phyloP scores from a whole-genome alignment of 2,113 vertebrate species.

The Gopherus evgoodei region DNA sequence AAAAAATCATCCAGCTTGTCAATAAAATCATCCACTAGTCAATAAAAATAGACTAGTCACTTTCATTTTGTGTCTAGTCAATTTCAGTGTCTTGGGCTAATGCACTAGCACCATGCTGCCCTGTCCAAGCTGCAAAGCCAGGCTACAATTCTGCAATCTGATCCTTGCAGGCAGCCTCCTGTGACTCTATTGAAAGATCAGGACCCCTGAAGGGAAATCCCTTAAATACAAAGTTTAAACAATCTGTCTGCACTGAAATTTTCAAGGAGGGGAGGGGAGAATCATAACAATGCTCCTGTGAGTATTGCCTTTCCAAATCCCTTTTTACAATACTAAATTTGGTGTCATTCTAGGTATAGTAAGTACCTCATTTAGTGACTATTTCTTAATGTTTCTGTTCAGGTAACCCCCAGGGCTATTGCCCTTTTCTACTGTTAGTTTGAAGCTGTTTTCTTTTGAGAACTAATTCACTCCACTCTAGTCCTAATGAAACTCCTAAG shows the following conservation, averaged over 20 bases:
- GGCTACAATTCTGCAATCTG: accelerated
- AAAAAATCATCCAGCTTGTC: neutral
- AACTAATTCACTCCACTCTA: neutral
- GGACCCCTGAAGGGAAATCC: neutral
- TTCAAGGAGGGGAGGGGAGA: accelerated
- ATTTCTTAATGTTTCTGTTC: neutral
- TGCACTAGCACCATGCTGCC: neutral
- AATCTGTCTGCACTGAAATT: neutral
- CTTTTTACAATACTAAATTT: neutral
- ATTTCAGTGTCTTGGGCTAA: neutral
- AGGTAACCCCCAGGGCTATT: neutral
- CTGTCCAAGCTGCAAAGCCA: neutral
- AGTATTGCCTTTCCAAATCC: neutral
- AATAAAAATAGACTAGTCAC: neutral
- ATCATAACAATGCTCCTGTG: neutral
- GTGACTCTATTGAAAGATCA: neutral
- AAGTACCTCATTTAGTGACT: neutral
- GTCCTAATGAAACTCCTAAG: neutral
- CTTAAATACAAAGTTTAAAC: neutral
- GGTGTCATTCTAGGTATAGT: too few species aligned
- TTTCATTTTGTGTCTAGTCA: neutral
- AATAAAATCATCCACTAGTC: neutral
- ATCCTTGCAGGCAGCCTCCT: accelerated
- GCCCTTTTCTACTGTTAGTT: neutral
- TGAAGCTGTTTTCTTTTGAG: neutral